Percentiles rank a stretch among this genome's conserved stretches.
Conservation (phyloP, 1,140 invertebrate genomes). For the Lepidurus packardi region DNA sequence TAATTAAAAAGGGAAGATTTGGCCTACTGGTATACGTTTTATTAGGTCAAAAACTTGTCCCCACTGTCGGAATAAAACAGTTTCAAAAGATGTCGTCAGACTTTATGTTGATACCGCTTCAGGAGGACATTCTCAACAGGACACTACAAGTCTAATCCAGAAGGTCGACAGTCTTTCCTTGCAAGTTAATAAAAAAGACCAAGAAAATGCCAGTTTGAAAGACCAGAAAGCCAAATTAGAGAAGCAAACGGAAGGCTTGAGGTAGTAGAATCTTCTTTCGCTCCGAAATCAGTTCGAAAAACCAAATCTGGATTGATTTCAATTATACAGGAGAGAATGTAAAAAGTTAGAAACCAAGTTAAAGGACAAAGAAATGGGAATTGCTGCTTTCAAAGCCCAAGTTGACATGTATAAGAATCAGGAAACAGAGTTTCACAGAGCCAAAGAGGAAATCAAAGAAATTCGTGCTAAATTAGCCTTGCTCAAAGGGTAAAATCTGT, state of each 20-base stretch:
- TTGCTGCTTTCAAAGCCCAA: background rate
- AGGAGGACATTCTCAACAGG: background rate
- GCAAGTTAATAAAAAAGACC: background rate
- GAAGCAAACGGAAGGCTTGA: background rate
- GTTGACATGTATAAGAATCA: background rate
- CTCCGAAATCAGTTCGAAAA: too few species aligned
- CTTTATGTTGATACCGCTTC: constrained; percentile 28
- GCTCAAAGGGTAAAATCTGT: background rate
- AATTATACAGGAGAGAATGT: background rate
- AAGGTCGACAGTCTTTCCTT: background rate
- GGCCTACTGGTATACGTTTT: background rate
- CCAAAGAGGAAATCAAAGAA: background rate
- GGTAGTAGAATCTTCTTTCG: background rate
- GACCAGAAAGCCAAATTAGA: background rate
- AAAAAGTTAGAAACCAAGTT: background rate
- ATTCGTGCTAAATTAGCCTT: background rate
- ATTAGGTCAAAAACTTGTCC: constrained; percentile 30
- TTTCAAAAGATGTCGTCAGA: background rate
- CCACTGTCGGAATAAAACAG: constrained; percentile 26
- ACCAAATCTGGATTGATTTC: background rate
- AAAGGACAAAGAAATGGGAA: constrained; percentile 13
- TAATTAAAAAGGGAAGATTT: too few species aligned
- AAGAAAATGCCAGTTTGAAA: background rate
- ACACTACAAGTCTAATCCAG: background rate
- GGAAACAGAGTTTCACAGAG: background rate